Percentiles rank a stretch among this genome's conserved stretches.
Conservation (phyloP, 1,140 invertebrate species). For the Camponotus vicinus region DNA sequence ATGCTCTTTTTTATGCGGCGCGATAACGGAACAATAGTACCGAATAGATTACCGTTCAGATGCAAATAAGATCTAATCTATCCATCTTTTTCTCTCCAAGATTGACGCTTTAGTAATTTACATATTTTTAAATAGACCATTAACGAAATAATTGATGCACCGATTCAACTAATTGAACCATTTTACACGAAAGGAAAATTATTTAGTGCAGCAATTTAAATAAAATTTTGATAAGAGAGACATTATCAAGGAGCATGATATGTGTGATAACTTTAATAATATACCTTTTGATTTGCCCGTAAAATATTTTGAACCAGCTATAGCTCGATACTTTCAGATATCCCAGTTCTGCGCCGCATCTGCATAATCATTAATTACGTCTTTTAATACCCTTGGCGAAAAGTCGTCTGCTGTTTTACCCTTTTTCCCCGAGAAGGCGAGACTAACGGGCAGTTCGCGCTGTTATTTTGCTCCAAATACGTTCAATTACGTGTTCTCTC, state of each 20-base stretch:
- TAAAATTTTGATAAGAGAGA: background rate
- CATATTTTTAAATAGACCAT: background rate
- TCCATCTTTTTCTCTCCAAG: background rate
- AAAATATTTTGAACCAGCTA: background rate
- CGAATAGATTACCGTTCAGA: background rate
- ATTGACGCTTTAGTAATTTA: background rate
- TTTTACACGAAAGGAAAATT: conserved; percentile 14
- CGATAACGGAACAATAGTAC: conserved; percentile 12
- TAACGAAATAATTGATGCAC: background rate
- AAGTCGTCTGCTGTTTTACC: background rate
- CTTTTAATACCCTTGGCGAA: background rate
- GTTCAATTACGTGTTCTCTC: conserved; percentile 59
- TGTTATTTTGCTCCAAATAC: conserved; percentile 75
- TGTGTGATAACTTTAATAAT: background rate
- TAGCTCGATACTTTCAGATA: background rate
- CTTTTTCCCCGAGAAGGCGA: conserved; percentile 16
- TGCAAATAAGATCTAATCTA: background rate
- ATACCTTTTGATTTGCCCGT: background rate
- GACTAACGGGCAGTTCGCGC: background rate
- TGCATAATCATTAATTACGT: background rate
- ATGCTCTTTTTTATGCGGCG: background rate
- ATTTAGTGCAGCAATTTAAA: background rate
- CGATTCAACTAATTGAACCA: background rate
- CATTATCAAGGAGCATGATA: background rate
- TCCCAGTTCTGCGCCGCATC: background rate